Evolutionary conservation across 64 coral and sea anemone species (phyloP).

Genomic region (Pocillopora verrucosa): DNA sequence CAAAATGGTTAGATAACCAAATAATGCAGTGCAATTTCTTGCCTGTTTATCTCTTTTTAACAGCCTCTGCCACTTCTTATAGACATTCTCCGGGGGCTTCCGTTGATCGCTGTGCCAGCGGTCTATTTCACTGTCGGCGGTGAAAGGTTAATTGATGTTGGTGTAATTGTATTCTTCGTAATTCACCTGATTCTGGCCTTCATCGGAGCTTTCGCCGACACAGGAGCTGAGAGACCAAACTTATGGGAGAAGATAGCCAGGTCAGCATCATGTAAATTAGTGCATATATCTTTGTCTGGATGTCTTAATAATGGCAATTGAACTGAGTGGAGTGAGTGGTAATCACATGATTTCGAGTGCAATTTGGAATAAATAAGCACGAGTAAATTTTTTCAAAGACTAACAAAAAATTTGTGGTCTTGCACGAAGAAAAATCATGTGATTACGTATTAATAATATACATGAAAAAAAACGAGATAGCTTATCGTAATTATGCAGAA

Average conservation of each 20-base stretch:
- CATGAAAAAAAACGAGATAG: no score
- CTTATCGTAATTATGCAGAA: no score
- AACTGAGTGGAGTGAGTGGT: no score
- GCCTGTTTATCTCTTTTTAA: neutral
- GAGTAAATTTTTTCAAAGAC: no score
- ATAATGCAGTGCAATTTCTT: neutral
- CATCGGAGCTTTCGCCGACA: slow-evolving; percentile 44
- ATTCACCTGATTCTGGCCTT: slow-evolving; percentile 40
- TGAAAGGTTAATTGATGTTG: slow-evolving; percentile 1
- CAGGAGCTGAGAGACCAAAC: slow-evolving; percentile 42
- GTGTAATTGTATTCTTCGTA: slow-evolving; percentile 25
- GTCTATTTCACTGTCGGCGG: slow-evolving; percentile 17
- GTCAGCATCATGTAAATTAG: neutral
- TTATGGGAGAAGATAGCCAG: slow-evolving; percentile 57
- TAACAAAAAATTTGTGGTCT: no score
- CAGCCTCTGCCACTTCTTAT: neutral
- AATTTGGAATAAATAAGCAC: no score
- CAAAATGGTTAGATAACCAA: no score
- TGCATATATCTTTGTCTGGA: no score
- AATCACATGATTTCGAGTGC: no score
- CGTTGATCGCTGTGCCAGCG: slow-evolving; percentile 41
- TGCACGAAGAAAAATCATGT: no score
- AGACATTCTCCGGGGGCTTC: slow-evolving; percentile 24
- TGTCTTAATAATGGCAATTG: no score
- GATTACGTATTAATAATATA: no score